Percentiles rank a stretch among this genome's conserved stretches.
These are phyloP conservation scores for Loris lydekkerianus DNA, from an alignment of 2,797 vertebrate genomes.

Conservation along the genomic window DNA sequence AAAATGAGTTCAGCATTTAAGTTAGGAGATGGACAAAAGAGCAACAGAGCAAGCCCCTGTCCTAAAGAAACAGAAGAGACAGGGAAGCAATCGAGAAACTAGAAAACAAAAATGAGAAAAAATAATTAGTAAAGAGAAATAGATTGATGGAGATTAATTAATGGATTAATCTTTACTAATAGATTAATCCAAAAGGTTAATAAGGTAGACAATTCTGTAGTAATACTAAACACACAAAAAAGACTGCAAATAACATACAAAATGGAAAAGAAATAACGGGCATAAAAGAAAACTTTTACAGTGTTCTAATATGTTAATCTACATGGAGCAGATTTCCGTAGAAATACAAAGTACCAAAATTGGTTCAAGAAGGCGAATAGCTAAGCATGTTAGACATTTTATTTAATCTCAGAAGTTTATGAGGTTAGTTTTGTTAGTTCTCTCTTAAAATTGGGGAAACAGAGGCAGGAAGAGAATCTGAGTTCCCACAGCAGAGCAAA, in stretches of 20 bases:
- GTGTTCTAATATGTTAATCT: background rate
- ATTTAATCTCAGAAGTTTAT: background rate
- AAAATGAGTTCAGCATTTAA: background rate
- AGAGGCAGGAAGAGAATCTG: background rate
- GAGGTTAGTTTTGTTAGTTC: background rate
- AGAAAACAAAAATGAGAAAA: background rate
- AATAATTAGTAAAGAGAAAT: background rate
- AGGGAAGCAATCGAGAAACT: background rate
- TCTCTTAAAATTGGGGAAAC: background rate
- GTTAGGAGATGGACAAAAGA: background rate
- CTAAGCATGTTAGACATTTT: background rate
- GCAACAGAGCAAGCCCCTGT: background rate
- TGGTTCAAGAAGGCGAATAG: background rate
- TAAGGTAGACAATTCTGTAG: background rate
- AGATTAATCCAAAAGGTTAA: background rate
- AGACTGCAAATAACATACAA: background rate
- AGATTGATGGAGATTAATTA: too few relatives aligned
- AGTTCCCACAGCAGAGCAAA: background rate
- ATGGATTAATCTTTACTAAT: too few relatives aligned
- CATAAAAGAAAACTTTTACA: background rate
- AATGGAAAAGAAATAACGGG: background rate
- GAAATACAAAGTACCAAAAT: too few relatives aligned
- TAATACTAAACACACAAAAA: background rate
- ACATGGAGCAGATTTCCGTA: background rate
- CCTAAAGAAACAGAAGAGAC: background rate